Conservation (phyloP, 2,113 vertebrate species). For the Ammodytes marinus region DNA sequence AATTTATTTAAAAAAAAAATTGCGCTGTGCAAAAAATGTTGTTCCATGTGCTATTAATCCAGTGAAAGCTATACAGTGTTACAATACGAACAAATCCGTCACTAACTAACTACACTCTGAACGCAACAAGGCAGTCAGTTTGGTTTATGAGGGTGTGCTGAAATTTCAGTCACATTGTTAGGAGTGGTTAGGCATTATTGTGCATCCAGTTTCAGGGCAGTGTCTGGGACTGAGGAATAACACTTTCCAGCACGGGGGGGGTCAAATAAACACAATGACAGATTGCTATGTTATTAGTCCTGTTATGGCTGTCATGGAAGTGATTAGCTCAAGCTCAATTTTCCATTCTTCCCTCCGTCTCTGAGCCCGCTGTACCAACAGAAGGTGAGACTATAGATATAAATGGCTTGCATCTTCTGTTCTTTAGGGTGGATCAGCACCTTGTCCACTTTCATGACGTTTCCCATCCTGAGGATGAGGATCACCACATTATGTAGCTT, state of each 20-base stretch:
- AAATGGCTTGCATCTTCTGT: neutral
- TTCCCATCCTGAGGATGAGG: neutral
- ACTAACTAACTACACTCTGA: constrained; percentile 1
- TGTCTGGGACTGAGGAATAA: constrained; percentile 8
- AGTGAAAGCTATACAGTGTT: constrained; percentile 31
- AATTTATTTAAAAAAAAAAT: constrained; percentile 9
- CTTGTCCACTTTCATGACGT: neutral
- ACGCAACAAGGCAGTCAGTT: constrained; percentile 14
- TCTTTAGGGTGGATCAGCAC: neutral
- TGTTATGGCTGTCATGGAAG: neutral
- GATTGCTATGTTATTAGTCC: neutral
- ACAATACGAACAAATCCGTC: neutral
- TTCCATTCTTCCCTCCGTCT: neutral
- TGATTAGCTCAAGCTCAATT: neutral
- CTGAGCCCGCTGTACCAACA: neutral
- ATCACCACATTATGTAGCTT: neutral
- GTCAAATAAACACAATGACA: constrained; percentile 20
- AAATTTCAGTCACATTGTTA: neutral
- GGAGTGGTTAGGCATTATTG: neutral
- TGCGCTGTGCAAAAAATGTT: constrained; percentile 37
- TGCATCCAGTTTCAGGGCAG: constrained; percentile 25
- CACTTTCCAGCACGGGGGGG: constrained; percentile 1
- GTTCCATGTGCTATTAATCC: constrained; percentile 16
- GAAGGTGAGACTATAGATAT: neutral
- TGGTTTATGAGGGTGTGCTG: constrained; percentile 19